A percentile compares a stretch with the other conserved stretches of the same genome.
Evolutionary conservation across 2,797 vertebrate species (phyloP).

Genomic region (Gallirallus australis): DNA sequence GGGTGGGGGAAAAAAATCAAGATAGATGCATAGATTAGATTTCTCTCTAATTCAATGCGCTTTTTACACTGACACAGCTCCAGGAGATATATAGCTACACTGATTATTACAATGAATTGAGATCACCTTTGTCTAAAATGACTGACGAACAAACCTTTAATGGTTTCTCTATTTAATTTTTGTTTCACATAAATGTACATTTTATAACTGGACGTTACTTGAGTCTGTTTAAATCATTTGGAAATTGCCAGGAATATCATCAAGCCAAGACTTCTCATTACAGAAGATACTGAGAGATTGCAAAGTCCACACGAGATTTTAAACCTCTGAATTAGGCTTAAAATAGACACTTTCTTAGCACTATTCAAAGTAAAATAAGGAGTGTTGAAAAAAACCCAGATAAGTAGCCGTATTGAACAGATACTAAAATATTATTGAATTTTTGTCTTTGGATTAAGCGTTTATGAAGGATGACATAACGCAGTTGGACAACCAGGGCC

Average conservation of each 20-base stretch:
- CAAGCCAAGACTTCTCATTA: not conserved
- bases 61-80: not conserved
- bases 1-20: not conserved
- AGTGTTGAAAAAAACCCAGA: not conserved
- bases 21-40: not conserved
- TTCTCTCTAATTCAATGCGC: not conserved
- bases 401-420: not conserved
- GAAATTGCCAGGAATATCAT: not conserved
- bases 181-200: not conserved
- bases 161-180: not conserved
- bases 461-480: not conserved
- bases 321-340: not conserved
- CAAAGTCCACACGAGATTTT: not conserved
- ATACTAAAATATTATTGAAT: constrained; percentile 29
- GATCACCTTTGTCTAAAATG: not conserved
- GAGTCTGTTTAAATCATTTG: not conserved
- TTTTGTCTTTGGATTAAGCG: constrained; percentile 6
- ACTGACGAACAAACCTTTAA: not conserved
- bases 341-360: not conserved
- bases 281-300: not conserved
- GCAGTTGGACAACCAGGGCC: not conserved
- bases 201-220: not conserved
- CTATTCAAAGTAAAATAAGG: not conserved
- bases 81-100: not conserved
- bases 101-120: not conserved